phyloP scores from a whole-genome alignment of 2,797 vertebrate species.

The Numenius phaeopus region DNA sequence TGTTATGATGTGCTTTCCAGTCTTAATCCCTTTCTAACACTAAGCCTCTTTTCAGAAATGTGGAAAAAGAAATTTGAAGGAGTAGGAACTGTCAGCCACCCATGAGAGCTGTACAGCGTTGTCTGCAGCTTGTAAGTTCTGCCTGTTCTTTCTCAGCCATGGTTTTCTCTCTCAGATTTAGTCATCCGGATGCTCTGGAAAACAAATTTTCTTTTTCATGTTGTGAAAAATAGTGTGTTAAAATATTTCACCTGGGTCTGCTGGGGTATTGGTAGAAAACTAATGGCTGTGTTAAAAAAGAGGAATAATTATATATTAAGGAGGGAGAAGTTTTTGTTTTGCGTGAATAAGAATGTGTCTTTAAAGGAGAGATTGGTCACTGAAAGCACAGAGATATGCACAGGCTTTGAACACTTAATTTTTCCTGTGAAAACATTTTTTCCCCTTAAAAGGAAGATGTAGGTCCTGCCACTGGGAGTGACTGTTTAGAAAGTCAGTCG shows the following conservation, averaged over 20 bases:
- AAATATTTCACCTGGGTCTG: not conserved
- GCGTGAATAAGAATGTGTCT: not conserved
- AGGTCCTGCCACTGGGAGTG: slow-evolving; percentile 63
- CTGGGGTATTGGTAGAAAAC: not conserved
- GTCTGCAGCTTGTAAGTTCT: not conserved
- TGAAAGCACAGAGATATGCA: not conserved
- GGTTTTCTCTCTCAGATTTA: not conserved
- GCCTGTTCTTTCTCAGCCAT: not conserved
- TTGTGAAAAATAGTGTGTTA: not conserved
- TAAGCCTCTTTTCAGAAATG: slow-evolving; percentile 37
- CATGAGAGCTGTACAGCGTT: not conserved
- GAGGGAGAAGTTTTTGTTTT: slow-evolving; percentile 5
- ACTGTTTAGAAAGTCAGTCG: slow-evolving; percentile 68
- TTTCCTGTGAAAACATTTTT: slow-evolving; percentile 81
- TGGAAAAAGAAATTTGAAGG: slow-evolving; percentile 15
- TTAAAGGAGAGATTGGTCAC: not conserved
- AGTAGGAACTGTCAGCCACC: not conserved
- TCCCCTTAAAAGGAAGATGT: slow-evolving; percentile 81
- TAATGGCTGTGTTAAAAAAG: not conserved
- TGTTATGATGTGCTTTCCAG: slow-evolving; percentile 27
- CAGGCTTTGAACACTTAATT: slow-evolving; percentile 56
- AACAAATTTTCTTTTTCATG: not conserved
- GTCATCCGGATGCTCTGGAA: not conserved
- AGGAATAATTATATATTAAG: not conserved
- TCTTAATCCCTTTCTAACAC: slow-evolving; percentile 24